These are phyloP conservation scores for Barnardius zonarius DNA, from an alignment of 2,113 vertebrate species.

Conservation along the genomic window DNA sequence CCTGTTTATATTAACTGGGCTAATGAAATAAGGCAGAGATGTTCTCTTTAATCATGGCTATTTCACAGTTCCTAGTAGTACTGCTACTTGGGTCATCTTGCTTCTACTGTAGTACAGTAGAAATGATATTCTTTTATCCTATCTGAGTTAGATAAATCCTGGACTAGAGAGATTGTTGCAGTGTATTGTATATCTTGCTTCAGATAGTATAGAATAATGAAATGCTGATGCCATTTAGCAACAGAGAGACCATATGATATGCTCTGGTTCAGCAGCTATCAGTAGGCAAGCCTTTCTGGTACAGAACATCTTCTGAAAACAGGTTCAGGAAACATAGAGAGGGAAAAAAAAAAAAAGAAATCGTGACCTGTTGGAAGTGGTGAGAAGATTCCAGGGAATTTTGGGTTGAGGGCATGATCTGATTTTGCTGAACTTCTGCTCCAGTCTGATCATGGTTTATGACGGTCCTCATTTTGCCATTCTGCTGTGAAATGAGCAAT, in stretches of 20 bases:
- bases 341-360: neutral
- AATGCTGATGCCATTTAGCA: neutral
- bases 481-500: neutral
- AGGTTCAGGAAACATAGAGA: neutral
- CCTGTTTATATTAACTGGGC: neutral
- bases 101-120: neutral
- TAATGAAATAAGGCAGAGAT: neutral
- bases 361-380: neutral
- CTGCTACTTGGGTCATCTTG: neutral
- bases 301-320: neutral
- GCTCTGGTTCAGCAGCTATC: neutral
- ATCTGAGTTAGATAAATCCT: neutral
- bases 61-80: neutral
- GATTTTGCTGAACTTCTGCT: neutral
- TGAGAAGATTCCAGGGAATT: neutral
- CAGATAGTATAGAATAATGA: neutral
- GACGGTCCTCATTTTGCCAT: neutral
- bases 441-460: neutral
- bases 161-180: neutral
- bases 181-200: neutral
- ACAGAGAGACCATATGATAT: neutral
- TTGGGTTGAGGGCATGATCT: neutral
- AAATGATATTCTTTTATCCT: neutral
- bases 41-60: neutral
- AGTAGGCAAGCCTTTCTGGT: neutral